Evolutionary conservation across 1,140 invertebrate genomes (phyloP), one percentile per base, ranked within the genome.

Genomic region (Hypothenemus hampei): DNA sequence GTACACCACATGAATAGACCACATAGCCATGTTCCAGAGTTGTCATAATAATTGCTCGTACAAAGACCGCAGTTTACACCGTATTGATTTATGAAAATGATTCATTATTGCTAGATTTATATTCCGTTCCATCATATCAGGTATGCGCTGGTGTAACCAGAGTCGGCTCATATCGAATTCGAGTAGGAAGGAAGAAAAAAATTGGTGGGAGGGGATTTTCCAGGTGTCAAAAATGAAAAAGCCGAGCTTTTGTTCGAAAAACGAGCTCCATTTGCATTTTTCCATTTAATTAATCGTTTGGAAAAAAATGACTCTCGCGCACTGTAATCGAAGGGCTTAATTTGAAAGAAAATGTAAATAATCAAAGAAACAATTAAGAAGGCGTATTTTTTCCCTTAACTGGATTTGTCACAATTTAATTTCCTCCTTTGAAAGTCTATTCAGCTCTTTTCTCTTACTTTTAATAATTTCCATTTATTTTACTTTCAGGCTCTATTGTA

Each of bases 271-370:
- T 37, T 54, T 54, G 19, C 41, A 43, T 44, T 44, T 53, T 54
- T 59, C 52, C n/a, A n/a, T 59, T 49, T 52, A 54, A 54, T 59
- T 59, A 54, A 54, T 49, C 43, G 50, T 50, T 26, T 50, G 23
- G 29, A 18, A 50, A 40, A 50, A n/a, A n/a, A n/a, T 41, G 45
- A 54, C n/a, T n/a, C n/a, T n/a, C n/a, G n/a, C 47, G 33, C 24
- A 19, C 21, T 49, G 35, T 54, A 59, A 56, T 39, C 35, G 48
- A 44, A 56, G 41, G 39, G 22, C 50, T 51, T 60, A 57, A 60
- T 60, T 51, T 58, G 54, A 57, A 57, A 51, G 45, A 60, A n/a
- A 60, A 51, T 57, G 48, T 46, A 60, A 57, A 60, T 60, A 57
- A 48, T 43, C 48, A 56, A 29, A 29, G 50, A 57, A 57, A 53